These are phyloP conservation scores for Muraenolepis orangiensis DNA, from an alignment of 2,797 vertebrate genomes.

Conservation along the genomic window DNA sequence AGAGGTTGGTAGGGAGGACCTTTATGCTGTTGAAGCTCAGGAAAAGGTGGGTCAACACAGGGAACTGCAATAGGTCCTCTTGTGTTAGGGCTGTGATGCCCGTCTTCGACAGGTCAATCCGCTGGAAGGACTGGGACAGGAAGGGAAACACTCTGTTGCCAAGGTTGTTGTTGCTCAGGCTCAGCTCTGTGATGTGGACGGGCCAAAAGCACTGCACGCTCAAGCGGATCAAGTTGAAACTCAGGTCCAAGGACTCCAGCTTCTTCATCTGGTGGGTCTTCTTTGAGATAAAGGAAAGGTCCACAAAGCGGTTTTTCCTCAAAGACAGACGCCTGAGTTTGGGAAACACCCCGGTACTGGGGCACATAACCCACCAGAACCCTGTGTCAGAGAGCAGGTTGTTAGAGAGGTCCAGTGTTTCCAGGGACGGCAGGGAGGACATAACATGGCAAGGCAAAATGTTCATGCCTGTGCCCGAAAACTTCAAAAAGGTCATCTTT, in stretches of 20 bases:
- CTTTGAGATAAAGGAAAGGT: slow-evolving; percentile 50
- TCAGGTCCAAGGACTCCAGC: slow-evolving; percentile 76
- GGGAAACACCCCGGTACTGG: slow-evolving; percentile 47
- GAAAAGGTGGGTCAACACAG: slow-evolving; percentile 69
- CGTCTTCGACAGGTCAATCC: slow-evolving; percentile 74
- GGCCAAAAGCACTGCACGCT: slow-evolving; percentile 65
- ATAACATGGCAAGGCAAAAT: slow-evolving; percentile 62
- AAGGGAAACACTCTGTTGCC: slow-evolving; percentile 70
- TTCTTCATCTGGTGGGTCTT: slow-evolving; percentile 62
- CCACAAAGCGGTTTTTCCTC: slow-evolving; percentile 56
- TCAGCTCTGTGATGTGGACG: slow-evolving; percentile 64
- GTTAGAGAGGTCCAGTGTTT: slow-evolving; percentile 60
- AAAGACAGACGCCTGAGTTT: slow-evolving; percentile 50
- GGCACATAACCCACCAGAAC: slow-evolving; percentile 61
- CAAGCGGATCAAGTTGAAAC: slow-evolving; percentile 70
- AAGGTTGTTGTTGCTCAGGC: slow-evolving; percentile 75
- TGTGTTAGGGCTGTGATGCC: slow-evolving; percentile 67
- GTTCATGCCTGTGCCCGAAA: slow-evolving; percentile 64
- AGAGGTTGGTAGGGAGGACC: slow-evolving; percentile 64
- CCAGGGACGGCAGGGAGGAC: slow-evolving; percentile 48
- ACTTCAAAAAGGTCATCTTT: slow-evolving; percentile 54
- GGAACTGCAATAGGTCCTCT: slow-evolving; percentile 48
- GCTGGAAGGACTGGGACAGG: slow-evolving; percentile 68
- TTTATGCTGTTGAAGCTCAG: slow-evolving; percentile 77
- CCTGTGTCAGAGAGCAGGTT: slow-evolving; percentile 58